Percentiles rank a stretch among this genome's conserved stretches.
Conservation (phyloP, 2,113 vertebrate genomes). For the Semnornis frantzii region DNA sequence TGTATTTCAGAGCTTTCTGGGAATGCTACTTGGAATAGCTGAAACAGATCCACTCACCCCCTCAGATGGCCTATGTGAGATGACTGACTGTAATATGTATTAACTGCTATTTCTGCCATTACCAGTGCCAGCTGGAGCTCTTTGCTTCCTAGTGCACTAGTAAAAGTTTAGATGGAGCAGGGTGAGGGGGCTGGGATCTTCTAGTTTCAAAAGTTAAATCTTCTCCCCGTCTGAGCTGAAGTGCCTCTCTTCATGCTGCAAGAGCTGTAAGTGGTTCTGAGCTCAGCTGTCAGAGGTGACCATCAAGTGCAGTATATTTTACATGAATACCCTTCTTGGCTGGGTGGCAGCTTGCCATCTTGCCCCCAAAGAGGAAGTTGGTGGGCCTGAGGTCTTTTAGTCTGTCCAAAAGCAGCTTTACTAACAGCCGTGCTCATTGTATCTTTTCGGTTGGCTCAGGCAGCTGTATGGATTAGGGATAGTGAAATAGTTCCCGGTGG, state of each 20-base stretch:
- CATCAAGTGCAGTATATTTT: neutral
- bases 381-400: neutral
- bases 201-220: neutral
- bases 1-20: neutral
- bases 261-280: neutral
- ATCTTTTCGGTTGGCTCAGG: neutral
- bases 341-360: neutral
- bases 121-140: neutral
- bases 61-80: neutral
- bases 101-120: neutral
- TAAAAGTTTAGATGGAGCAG: neutral
- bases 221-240: neutral
- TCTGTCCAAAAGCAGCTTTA: neutral
- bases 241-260: neutral
- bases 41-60: neutral
- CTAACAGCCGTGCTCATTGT: neutral
- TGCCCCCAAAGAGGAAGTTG: neutral
- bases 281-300: neutral
- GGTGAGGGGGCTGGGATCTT: neutral
- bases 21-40: conserved; percentile 6
- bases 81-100: neutral
- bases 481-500: neutral
- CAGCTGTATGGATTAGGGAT: neutral
- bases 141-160: neutral
- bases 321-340: neutral